These are phyloP conservation scores for Zapus hudsonius DNA, from an alignment of 2,113 vertebrate species.

Conservation along the genomic window DNA sequence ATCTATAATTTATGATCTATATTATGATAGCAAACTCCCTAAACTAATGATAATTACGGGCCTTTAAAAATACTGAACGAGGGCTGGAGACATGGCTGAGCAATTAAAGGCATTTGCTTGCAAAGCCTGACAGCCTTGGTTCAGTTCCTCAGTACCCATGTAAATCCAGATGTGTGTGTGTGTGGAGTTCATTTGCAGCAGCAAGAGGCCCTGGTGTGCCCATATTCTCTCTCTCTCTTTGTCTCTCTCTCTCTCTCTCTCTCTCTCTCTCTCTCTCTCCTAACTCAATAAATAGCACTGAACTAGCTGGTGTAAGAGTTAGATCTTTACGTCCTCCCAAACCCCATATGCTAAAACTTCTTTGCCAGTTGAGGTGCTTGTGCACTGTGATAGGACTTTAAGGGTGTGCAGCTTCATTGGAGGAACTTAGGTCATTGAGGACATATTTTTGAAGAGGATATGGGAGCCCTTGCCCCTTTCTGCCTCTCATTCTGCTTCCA, in stretches of 20 bases:
- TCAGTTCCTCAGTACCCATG: too few relatives aligned
- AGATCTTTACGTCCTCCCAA: background rate
- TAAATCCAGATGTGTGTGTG: too few relatives aligned
- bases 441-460: background rate
- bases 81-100: too few relatives aligned
- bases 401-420: background rate
- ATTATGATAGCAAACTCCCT: background rate
- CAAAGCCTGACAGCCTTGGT: too few relatives aligned
- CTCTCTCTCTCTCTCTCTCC: too few relatives aligned
- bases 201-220: too few relatives aligned
- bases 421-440: background rate
- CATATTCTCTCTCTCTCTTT: too few relatives aligned
- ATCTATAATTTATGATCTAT: conserved; percentile 40
- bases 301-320: background rate
- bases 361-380: background rate
- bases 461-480: background rate
- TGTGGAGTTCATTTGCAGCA: too few relatives aligned
- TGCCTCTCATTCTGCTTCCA: too few relatives aligned
- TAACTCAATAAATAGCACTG: too few relatives aligned
- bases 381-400: background rate
- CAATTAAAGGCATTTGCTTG: too few relatives aligned
- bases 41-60: background rate
- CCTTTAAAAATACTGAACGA: background rate
- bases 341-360: background rate
- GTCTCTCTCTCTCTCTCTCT: too few relatives aligned